Conservation (phyloP, 2,888 invertebrate species). For the Xestia ashworthii region DNA sequence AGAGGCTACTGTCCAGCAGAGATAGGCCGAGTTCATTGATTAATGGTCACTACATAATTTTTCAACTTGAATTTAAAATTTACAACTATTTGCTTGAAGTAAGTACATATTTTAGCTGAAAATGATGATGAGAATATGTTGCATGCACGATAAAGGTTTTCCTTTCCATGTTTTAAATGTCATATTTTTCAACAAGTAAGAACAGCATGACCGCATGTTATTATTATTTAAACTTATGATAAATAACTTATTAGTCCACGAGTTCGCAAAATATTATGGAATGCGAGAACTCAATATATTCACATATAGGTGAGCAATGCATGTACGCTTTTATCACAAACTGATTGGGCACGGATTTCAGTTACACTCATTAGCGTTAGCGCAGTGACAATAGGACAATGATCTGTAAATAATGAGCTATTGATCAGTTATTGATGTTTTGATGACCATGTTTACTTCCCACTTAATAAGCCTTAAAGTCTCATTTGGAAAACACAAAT, state of each 20-base stretch:
- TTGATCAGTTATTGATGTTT: constrained; percentile 1
- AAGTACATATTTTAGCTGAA: not conserved
- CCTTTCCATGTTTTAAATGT: not conserved
- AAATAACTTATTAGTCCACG: not conserved
- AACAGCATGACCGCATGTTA: not conserved
- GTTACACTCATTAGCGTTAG: constrained; percentile 7
- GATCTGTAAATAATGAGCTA: not conserved
- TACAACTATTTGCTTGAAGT: not conserved
- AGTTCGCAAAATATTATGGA: not conserved
- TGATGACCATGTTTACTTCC: not conserved
- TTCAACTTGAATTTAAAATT: not conserved
- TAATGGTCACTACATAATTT: not conserved
- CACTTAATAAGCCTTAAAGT: not conserved
- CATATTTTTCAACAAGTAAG: not conserved
- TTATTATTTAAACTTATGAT: not conserved
- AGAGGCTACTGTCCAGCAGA: not conserved
- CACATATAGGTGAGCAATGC: not conserved
- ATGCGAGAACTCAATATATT: not conserved
- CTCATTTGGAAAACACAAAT: not conserved
- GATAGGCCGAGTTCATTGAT: not conserved
- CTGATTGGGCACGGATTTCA: constrained; percentile 24
- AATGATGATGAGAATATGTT: not conserved
- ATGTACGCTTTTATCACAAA: constrained; percentile 11
- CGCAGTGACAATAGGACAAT: constrained; percentile 19
- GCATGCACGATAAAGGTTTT: not conserved